Conservation (phyloP, 2,113 vertebrate species). For the Triplophysa tibetana region DNA sequence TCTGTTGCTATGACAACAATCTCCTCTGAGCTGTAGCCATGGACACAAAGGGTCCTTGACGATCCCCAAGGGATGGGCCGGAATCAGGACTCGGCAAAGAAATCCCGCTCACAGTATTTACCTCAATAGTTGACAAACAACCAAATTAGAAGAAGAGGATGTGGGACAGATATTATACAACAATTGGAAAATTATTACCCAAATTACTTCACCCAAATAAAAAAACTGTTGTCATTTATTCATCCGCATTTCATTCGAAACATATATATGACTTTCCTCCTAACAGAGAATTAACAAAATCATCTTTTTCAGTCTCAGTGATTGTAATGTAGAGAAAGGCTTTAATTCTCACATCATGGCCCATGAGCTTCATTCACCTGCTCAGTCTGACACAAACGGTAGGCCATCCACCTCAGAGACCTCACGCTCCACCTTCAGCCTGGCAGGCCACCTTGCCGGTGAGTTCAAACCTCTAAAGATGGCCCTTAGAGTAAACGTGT, state of each 20-base stretch:
- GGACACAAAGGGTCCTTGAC: slow-evolving; percentile 60
- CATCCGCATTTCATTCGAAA: too few relatives aligned
- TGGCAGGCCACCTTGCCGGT: slow-evolving; percentile 83
- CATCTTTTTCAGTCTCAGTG: slow-evolving; percentile 72
- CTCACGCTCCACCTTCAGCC: slow-evolving; percentile 80
- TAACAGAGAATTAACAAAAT: neutral
- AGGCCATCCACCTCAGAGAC: slow-evolving; percentile 76
- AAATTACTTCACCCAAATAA: too few relatives aligned
- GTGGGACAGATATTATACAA: neutral
- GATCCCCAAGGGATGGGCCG: slow-evolving; percentile 51
- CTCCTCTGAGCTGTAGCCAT: slow-evolving; percentile 57
- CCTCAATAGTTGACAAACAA: slow-evolving; percentile 16
- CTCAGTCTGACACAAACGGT: slow-evolving; percentile 64
- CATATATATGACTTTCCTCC: neutral
- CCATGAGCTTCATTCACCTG: neutral
- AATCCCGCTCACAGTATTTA: slow-evolving; percentile 44
- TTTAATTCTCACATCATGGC: slow-evolving; percentile 70
- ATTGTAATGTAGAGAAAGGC: slow-evolving; percentile 79
- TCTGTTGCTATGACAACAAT: slow-evolving; percentile 57
- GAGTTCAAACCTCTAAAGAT: slow-evolving; percentile 52
- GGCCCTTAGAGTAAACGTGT: neutral
- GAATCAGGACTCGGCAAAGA: slow-evolving; percentile 47
- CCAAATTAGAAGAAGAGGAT: slow-evolving; percentile 12
- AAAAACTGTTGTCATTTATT: too few relatives aligned
- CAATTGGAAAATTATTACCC: too few relatives aligned